Base-by-base conservation (phyloP, 2,888 invertebrate genomes). In the Imbricaverruca yamaguchii region DNA sequence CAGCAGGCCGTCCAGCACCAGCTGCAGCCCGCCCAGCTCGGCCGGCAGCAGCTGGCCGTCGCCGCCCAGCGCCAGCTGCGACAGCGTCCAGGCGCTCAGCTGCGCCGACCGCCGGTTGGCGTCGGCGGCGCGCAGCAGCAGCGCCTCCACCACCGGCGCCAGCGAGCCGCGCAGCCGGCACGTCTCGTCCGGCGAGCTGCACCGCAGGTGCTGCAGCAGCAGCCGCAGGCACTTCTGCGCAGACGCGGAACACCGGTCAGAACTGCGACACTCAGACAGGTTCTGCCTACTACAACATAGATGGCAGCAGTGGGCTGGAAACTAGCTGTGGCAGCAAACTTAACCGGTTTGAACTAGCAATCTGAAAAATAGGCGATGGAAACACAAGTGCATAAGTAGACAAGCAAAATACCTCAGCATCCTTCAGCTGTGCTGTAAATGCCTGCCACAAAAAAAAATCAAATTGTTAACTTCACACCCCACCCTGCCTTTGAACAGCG, bases 71-170 rank as follows among this genome's bases (percentile, higher is more conserved):
- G 87, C 87, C 77, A 89, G 83, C 83, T 89, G 88, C 69, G 87
- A 84, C 78, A 88, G 85, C 12, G 88, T 87, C 55, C 88, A 88
- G 59, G 87, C 84, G 13, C 88, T 87, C 82, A 88, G 84, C 84
- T 88, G 87, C 82, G 87, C 87, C 15, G 87, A 87, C 61, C 87
- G 85, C 81, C 87, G 86, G 84, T 87, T 88, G 25, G 87, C 87
- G 84, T 88, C 88, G 2, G 88, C 87, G 84, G 88, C 88, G 83
- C 88, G 88, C 81, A 87, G 84, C 61, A 88, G 85, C 53, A 89
- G 85, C 11, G 87, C 86, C 82, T 87, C 85, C 7, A 89, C 84
- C 39, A 88, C 85, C 11, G 88, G 88, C 80, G 85, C 86, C 79
- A 88, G 84, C 23, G 86, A 83, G 25, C 83, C 84, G 83, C 87